Base-by-base conservation (phyloP, 2,888 invertebrate species). In the Pterostichus madidus region DNA sequence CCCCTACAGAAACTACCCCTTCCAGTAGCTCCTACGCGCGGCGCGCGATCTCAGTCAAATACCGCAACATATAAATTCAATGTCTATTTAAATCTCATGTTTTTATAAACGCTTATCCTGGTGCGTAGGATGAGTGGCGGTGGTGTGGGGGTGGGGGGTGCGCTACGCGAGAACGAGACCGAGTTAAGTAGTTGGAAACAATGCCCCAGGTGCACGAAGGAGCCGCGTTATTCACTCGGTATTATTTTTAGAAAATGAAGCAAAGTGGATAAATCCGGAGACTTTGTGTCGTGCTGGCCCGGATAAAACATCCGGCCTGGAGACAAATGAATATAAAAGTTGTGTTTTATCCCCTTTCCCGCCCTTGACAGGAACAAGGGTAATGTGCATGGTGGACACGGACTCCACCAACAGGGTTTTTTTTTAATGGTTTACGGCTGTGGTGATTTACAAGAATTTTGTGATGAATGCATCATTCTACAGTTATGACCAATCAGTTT, bases 201-300 rank as follows among this genome's bases (percentile, higher is more conserved):
- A 71, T 44, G 68, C 39, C 68, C 39, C 68, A 85, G 89, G 89
- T 89, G 89, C 86, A 85, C 85, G 84, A 83, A 86, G 85, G 85
- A 86, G 86, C 86, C 86, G 86, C 86, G 87, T 87, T 87, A 88
- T 88, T 88, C 87, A 86, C 85, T 86, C 86, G 86, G 88, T 87
- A 88, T 89, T 88, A 89, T 89, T 88, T 89, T 88, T 87, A 87
- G 87, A 88, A 88, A 88, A 88, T 88, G 87, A 88, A 88, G 86
- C 87, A 87, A 87, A 88, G 88, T 88, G 87, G 87, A 88, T 89
- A 89, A 89, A 88, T 88, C 88, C 88, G 83, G 64, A 71, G 80
- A 73, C 80, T 73, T 80, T 80, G 80, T 73, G 71, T 68, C 73
- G 73, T 44, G 71, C 53, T 53, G 17, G 15, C 73, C 17, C 17